Evolutionary conservation across 2,113 vertebrate genomes (phyloP), one percentile per base, ranked within the genome.

Genomic region (Gobius niger): DNA sequence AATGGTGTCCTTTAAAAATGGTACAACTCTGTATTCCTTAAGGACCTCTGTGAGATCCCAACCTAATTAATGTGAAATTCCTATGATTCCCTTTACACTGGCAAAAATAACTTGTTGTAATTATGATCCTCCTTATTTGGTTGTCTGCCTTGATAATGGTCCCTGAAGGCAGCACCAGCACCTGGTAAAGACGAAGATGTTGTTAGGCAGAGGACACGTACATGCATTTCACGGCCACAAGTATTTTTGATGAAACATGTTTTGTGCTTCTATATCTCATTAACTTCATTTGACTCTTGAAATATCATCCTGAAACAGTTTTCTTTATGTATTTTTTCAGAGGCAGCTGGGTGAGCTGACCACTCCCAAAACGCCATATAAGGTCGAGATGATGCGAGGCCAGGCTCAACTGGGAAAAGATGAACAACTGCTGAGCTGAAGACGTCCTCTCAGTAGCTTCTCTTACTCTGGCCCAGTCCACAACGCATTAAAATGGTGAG

Each of bases 351-450:
- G 13, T 16, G 71, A 13, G 11, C 41, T 47, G 63, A 66, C 70
- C 70, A 74, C 70, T 67, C 19, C 76, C 75, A 76, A 56, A 60
- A 68, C 65, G 71, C 85, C 87, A 76, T 87, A 89, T 84, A 90
- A 86, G 84, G 84, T 77, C 53, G 57, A 60, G 15, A 60, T 70
- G 57, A 69, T 63, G 34, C 62, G 65, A 54, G 70, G 64, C 68
- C 63, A 60, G 42, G 54, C 18, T 59, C 68, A 69, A 70, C 86
- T 78, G 81, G 85, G 86, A 82, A 66, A 75, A 24, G 41, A 41
- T 63, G 59, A 15, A 76, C 68, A 72, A 44, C 70, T 82, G 63
- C 73, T 59, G 60, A 77, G 56, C 47, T 50, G 16, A 57, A 72
- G 63, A 40, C 65, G 46, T 70, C 60, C 46, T 70, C 40, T 60